Conservation (phyloP, 2,113 vertebrate genomes). For the Rhegmatorhina hoffmannsi region DNA sequence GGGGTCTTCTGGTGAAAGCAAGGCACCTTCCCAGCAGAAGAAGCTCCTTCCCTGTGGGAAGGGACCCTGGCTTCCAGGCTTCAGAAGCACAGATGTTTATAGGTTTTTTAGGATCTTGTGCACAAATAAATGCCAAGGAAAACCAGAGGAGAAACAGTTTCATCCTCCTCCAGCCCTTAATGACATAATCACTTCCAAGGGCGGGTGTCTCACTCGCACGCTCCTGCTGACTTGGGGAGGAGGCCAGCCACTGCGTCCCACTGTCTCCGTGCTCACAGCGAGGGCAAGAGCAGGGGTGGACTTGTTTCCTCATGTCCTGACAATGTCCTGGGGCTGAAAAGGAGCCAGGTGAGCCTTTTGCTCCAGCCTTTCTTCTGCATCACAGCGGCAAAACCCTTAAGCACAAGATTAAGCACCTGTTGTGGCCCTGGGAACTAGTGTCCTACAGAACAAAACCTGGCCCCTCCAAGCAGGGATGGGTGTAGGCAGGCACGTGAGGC, state of each 20-base stretch:
- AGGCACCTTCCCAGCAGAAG: background rate
- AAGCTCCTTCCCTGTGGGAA: background rate
- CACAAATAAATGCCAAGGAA: background rate
- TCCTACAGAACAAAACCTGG: background rate
- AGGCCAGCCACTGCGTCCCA: rapidly evolving
- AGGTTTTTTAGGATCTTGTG: background rate
- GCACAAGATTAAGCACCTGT: background rate
- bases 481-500: rapidly evolving
- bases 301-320: constrained; percentile 3
- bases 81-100: background rate
- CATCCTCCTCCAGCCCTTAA: constrained; percentile 24
- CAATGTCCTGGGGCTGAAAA: background rate
- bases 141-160: background rate
- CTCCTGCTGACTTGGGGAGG: background rate
- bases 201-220: rapidly evolving
- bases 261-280: rapidly evolving
- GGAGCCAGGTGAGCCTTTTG: background rate
- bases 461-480: background rate
- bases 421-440: rapidly evolving
- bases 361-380: background rate
- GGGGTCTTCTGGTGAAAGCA: rapidly evolving
- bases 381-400: background rate
- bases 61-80: background rate
- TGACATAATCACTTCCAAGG: constrained; percentile 21
- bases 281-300: background rate